phyloP scores from a whole-genome alignment of 2,797 vertebrate genomes.

The Gallinago nigripennis region DNA sequence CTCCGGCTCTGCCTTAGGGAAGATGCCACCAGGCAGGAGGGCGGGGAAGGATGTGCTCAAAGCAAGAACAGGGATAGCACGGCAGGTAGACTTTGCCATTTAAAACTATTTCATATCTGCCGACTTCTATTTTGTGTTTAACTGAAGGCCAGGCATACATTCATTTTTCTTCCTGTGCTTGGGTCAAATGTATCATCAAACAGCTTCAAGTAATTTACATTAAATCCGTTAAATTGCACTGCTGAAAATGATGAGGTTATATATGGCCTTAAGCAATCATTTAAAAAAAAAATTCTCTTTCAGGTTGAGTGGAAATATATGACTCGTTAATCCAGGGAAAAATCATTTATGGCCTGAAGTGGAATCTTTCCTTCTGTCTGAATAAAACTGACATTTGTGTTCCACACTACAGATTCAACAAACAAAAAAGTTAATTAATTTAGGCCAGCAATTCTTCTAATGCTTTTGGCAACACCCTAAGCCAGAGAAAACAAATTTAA shows the following conservation, averaged over 20 bases:
- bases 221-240: conserved; percentile 38
- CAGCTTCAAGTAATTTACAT: conserved; percentile 47
- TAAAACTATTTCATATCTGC: not conserved
- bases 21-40: not conserved
- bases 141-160: not conserved
- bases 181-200: conserved; percentile 24
- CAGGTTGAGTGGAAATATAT: conserved; percentile 54
- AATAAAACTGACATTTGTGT: conserved; percentile 64
- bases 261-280: conserved; percentile 17
- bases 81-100: not conserved
- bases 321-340: conserved; percentile 60
- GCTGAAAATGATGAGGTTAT: conserved; percentile 47
- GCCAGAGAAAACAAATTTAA: not conserved
- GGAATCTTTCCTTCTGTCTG: conserved; percentile 58
- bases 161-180: not conserved
- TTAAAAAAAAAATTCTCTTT: conserved; percentile 50
- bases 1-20: not conserved
- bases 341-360: conserved; percentile 69
- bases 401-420: conserved; percentile 31
- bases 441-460: conserved; percentile 14
- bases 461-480: conserved; percentile 44
- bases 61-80: not conserved
- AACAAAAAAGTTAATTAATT: conserved; percentile 63
- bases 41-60: not conserved
- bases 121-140: not conserved